These are phyloP conservation scores for Brachyptera putata DNA, from an alignment of 2,888 invertebrate species.

Conservation along the genomic window DNA sequence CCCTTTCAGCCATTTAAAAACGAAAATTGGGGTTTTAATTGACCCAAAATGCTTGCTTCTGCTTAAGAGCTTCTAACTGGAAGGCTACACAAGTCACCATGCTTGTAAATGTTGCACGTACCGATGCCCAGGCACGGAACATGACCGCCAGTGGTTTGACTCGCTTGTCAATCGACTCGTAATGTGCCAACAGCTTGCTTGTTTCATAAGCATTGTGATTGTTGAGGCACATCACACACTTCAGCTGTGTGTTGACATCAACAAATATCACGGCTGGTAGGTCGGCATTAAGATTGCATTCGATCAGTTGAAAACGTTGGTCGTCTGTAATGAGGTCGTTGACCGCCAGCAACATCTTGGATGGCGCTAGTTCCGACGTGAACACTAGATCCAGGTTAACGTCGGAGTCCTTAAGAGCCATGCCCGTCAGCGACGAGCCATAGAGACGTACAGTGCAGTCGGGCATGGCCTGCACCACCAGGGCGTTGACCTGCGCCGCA, in stretches of 20 bases:
- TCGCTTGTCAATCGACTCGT: slow-evolving; percentile 15
- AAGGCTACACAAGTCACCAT: no score
- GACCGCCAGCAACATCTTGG: slow-evolving; percentile 4
- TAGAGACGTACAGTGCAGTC: slow-evolving; percentile 4
- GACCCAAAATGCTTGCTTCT: no score
- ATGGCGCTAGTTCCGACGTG: background rate
- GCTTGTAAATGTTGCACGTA: no score
- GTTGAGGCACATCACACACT: slow-evolving; percentile 8
- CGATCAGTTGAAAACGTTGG: background rate
- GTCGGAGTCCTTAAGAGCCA: slow-evolving; percentile 1
- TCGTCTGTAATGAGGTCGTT: background rate
- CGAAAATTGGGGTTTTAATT: no score
- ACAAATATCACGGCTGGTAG: slow-evolving; percentile 7
- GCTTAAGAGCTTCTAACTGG: no score
- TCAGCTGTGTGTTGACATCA: background rate
- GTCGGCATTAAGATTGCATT: slow-evolving; percentile 5
- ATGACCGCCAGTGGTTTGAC: slow-evolving; percentile 1
- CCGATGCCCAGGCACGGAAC: slow-evolving; percentile 18
- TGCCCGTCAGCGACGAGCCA: slow-evolving; percentile 7
- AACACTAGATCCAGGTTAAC: slow-evolving; percentile 16
- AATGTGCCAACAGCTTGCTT: background rate
- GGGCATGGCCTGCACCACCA: background rate
- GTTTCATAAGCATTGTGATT: slow-evolving; percentile 10
- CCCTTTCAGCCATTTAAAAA: no score
- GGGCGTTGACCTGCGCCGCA: background rate